Base-by-base conservation (phyloP, 2,113 vertebrate genomes). In the Chinchilla lanigera region DNA sequence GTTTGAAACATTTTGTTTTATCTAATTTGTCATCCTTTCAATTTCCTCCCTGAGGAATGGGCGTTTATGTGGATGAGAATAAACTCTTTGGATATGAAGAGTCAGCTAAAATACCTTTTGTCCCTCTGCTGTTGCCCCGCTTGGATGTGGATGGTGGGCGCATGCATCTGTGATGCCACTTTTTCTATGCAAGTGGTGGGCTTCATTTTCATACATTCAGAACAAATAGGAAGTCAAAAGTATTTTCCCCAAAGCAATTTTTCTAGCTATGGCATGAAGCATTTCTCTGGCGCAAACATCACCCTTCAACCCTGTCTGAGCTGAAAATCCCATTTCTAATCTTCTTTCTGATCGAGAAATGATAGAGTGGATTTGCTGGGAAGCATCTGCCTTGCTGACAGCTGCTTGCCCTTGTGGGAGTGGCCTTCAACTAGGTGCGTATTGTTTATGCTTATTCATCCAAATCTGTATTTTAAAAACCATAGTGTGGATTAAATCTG, bases 271-370 rank as follows among this genome's bases (percentile, higher is more conserved):
- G 78, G 94, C 0, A 0, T 96, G 92, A 98, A 96, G 88, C 90
- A 88, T 97, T 97, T 96, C 89, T 93, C 90, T 86, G 90, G 88
- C 95, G 96, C 94, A 96, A 98, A 97, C 89, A 95, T 97, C 73
- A 95, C 95, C 93, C 90, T 97, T 93, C 96, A 86, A 96, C 95
- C 93, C 89, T 77, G 75, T 96, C 90, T 95, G 96, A 98, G 96
- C 94, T 97, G 90, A 96, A 98, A 98, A 97, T 98, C 96, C 95
- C 96, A 94, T 96, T 93, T 97, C 97, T 98, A 97, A 98, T 98
- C 95, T 98, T 95, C 95, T 98, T 93, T 96, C 95, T 98, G 98
- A 98, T 97, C 97, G 92, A 97, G 93, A 97, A 97, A 97, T 96
- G 97, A 97, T 97, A 90, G 97, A 97, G 97, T 95, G 82, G 96